Base-by-base conservation (phyloP, 2,888 invertebrate species). In the Acronicta aceris region DNA sequence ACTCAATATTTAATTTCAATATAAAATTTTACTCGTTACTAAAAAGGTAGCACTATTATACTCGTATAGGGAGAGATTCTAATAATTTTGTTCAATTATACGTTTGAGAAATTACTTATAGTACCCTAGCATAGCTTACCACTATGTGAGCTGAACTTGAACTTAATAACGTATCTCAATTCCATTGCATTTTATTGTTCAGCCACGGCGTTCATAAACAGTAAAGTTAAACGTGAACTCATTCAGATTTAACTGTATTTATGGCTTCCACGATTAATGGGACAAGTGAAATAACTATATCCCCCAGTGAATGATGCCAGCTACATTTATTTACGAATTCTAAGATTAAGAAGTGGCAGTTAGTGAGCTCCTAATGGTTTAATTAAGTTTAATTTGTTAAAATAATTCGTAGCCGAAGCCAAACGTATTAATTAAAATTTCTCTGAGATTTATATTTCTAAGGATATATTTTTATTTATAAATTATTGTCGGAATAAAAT, bases 211-310 rank as follows among this genome's bases (percentile, higher is more conserved):
- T 17, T 41, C 47, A 59, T 36, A 38, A n/a, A 8, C 36, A 41
- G 55, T 38, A 59, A 61, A 65, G 56, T 51, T 66, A 51, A 59
- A 60, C 25, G 71, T 27, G 57, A 42, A 43, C 47, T 16, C 45
- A 54, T 58, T 69, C 38, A 13, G 45, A 57, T 43, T 49, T 78
- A 71, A 77, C 67, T 63, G 78, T 78, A 46, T n/a, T n/a, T n/a
- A n/a, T 12, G 42, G 36, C 47, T 33, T 43, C 60, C 59, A 55
- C 21, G 63, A 61, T 65, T 56, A 63, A 16, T 27, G 52, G 63
- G 63, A 65, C 68, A 61, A 61, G 50, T 61, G 46, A 62, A 71
- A 65, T 65, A 74, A 62, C 58, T 58, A 30, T 33, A n/a, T n/a
- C n/a, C 42, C 12, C 43, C 65, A 33, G 53, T 55, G 64, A 42